These are phyloP conservation scores for Etia nguti DNA, from an alignment of 2,113 vertebrate genomes.

Conservation along the genomic window DNA sequence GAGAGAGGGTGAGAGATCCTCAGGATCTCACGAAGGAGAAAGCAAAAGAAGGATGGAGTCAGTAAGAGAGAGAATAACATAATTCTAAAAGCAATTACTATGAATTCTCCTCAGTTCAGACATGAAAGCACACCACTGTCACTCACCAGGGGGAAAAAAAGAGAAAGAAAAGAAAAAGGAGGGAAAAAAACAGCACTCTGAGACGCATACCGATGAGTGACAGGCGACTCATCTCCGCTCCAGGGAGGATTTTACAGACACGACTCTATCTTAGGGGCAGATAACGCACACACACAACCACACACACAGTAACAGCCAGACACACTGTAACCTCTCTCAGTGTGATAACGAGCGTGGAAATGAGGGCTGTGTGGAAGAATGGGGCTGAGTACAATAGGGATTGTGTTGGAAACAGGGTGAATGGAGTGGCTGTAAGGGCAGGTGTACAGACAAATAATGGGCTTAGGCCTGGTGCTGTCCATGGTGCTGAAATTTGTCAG, in stretches of 20 bases:
- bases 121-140: constrained; percentile 72
- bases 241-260: constrained; percentile 71
- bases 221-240: constrained; percentile 69
- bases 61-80: constrained; percentile 54
- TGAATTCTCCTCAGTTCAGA: constrained; percentile 78
- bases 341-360: constrained; percentile 69
- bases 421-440: constrained; percentile 46
- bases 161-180: constrained; percentile 16
- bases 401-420: constrained; percentile 50
- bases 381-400: constrained; percentile 55
- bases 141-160: constrained; percentile 47
- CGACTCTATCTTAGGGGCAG: constrained; percentile 67
- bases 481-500: constrained; percentile 37
- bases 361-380: constrained; percentile 60
- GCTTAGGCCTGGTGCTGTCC: constrained; percentile 30
- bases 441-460: constrained; percentile 50
- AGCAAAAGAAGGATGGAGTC: constrained; percentile 15
- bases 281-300: constrained; percentile 32
- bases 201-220: constrained; percentile 66
- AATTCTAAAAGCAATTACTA: constrained; percentile 77
- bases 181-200: constrained; percentile 46
- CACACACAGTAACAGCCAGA: constrained; percentile 14
- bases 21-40: constrained; percentile 9
- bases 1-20: neutral
- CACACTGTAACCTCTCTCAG: constrained; percentile 53